Evolutionary conservation across 2,888 invertebrate species (phyloP).

Genomic region (Callimorpha dominula): DNA sequence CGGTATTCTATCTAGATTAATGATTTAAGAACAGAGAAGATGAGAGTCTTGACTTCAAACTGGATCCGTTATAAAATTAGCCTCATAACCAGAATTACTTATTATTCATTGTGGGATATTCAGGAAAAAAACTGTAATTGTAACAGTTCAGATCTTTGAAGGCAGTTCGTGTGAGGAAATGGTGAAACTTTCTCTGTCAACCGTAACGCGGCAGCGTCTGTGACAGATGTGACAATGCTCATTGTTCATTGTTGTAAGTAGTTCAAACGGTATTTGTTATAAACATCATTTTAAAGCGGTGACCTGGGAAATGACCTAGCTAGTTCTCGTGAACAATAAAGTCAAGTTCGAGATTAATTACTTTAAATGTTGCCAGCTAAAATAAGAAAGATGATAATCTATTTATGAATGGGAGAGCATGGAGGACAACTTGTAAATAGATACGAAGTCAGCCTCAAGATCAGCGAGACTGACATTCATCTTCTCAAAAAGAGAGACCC

Average conservation of each 20-base stretch:
- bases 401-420: neutral
- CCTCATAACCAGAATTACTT: too few species aligned
- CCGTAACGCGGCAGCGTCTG: conserved; percentile 7
- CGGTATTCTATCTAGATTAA: neutral
- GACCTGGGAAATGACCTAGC: neutral
- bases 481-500: too few species aligned
- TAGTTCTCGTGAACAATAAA: neutral
- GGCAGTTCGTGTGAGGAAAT: neutral
- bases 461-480: too few species aligned
- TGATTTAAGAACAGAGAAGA: neutral
- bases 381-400: neutral
- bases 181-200: conserved; percentile 16
- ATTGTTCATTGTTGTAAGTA: conserved; percentile 24
- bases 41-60: neutral
- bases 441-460: too few species aligned
- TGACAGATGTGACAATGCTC: conserved; percentile 16
- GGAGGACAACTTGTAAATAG: neutral
- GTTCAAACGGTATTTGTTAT: conserved; percentile 9
- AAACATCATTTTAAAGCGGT: neutral
- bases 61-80: neutral
- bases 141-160: conserved; percentile 1
- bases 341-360: neutral
- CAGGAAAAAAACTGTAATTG: neutral
- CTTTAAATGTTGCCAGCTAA: neutral
- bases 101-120: too few species aligned